A percentile compares a stretch with the other conserved stretches of the same genome.
Evolutionary conservation across 2,113 vertebrate genomes (phyloP).

Genomic region (Notothenia rossii): DNA sequence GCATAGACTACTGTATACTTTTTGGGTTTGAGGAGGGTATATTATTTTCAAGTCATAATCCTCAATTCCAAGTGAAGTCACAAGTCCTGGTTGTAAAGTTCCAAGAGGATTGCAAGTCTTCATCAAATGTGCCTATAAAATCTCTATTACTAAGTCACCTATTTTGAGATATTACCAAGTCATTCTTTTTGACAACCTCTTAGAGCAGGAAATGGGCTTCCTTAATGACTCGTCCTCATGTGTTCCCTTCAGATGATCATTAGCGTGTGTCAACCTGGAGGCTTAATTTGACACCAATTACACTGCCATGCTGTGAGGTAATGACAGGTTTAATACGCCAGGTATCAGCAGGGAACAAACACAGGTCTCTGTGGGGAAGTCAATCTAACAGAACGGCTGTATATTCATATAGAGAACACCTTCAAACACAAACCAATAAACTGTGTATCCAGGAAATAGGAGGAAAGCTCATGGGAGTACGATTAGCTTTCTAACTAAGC

Average conservation of each 20-base stretch:
- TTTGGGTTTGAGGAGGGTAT: too few relatives aligned
- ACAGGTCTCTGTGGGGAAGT: background rate
- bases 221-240: background rate
- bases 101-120: too few relatives aligned
- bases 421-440: background rate
- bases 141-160: too few relatives aligned
- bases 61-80: too few relatives aligned
- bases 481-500: background rate
- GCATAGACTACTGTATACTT: too few relatives aligned
- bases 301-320: background rate
- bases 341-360: background rate
- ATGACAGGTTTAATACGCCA: slow-evolving; percentile 7
- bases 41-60: too few relatives aligned
- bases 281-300: slow-evolving; percentile 26
- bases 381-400: background rate
- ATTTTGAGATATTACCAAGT: too few relatives aligned
- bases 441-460: background rate
- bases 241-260: slow-evolving; percentile 25
- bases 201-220: too few relatives aligned
- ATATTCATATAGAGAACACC: background rate
- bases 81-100: too few relatives aligned
- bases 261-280: slow-evolving; percentile 27
- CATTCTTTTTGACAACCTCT: too few relatives aligned
- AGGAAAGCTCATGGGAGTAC: background rate
- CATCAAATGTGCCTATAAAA: too few relatives aligned